These are phyloP conservation scores for Decapterus maruadsi DNA, from an alignment of 2,797 vertebrate species.

Conservation along the genomic window DNA sequence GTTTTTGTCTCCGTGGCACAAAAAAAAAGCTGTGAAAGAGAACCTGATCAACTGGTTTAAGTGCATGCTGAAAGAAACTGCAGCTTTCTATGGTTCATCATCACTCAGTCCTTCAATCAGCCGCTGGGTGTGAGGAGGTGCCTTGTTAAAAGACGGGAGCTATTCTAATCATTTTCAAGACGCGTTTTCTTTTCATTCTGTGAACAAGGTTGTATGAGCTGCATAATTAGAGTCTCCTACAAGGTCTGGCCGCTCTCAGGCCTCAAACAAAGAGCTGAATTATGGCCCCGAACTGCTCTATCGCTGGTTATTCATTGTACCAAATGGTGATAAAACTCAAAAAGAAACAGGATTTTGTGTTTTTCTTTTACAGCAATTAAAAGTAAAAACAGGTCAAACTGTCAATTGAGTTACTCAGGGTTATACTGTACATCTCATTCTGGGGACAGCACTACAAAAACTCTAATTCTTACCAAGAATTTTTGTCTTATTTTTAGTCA, in stretches of 20 bases:
- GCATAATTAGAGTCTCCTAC: constrained; percentile 23
- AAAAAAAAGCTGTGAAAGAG: background rate
- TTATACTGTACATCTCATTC: too few species aligned
- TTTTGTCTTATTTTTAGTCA: too few species aligned
- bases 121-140: background rate
- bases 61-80: too few species aligned
- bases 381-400: too few species aligned
- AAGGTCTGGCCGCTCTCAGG: background rate
- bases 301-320: too few species aligned
- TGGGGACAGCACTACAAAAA: too few species aligned
- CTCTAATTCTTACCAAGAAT: too few species aligned
- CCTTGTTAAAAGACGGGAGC: background rate
- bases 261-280: background rate
- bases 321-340: too few species aligned
- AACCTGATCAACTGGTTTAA: background rate
- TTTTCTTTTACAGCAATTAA: too few species aligned
- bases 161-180: constrained; percentile 12
- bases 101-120: constrained; percentile 20
- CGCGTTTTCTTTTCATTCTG: background rate
- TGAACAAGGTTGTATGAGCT: constrained; percentile 16
- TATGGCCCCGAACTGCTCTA: too few species aligned
- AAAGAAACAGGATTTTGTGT: too few species aligned
- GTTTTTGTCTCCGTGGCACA: background rate
- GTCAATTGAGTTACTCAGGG: too few species aligned
- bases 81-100: background rate